Evolutionary conservation across 1,140 invertebrate genomes (phyloP).

Genomic region (Camponotus floridanus): DNA sequence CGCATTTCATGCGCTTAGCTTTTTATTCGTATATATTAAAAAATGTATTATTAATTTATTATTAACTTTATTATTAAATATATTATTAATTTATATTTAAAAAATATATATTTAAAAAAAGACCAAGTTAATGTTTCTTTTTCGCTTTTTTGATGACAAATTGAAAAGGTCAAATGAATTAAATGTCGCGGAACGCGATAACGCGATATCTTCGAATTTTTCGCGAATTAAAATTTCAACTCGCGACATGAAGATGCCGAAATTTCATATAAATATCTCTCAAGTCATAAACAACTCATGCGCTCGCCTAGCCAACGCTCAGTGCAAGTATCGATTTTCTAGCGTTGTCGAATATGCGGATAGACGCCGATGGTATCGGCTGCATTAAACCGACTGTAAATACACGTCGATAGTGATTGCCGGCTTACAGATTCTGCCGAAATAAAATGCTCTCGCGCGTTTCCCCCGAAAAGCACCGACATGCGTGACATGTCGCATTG

Average conservation of each 20-base stretch:
- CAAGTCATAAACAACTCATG: constrained; percentile 9
- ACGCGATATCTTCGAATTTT: neutral
- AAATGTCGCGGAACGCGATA: neutral
- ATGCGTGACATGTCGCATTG: constrained; percentile 30
- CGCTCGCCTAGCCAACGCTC: neutral
- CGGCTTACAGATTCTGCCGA: constrained; percentile 32
- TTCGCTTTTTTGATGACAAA: neutral
- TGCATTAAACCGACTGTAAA: constrained; percentile 55
- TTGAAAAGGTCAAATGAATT: constrained; percentile 10
- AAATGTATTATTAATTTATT: too few relatives aligned
- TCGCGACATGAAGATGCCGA: neutral
- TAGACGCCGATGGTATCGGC: constrained; percentile 43
- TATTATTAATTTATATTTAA: too few relatives aligned
- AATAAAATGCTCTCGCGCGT: constrained; percentile 39
- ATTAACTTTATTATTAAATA: too few relatives aligned
- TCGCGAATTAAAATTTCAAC: constrained; percentile 28
- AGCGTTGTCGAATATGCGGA: constrained; percentile 33
- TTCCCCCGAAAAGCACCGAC: constrained; percentile 24
- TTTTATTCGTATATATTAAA: too few relatives aligned
- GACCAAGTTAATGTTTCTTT: too few relatives aligned
- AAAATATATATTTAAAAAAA: too few relatives aligned
- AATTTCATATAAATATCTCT: constrained; percentile 12
- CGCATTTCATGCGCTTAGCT: neutral
- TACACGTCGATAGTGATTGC: constrained; percentile 58
- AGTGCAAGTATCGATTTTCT: constrained; percentile 45